These are phyloP conservation scores for Cynocephalus volans DNA, from an alignment of 2,113 vertebrate species.

Conservation along the genomic window DNA sequence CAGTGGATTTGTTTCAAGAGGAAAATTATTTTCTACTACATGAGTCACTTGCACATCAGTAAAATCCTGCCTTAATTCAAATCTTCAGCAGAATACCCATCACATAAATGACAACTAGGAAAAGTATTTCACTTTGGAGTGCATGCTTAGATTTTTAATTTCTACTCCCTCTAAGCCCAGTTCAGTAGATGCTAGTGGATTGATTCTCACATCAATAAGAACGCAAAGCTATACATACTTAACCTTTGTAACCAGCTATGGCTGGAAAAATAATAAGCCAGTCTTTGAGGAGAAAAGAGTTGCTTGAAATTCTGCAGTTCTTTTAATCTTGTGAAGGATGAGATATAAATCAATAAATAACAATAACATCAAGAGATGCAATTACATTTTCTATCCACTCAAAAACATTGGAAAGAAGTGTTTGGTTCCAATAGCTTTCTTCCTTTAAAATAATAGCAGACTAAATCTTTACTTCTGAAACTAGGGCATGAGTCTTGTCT, in stretches of 20 bases:
- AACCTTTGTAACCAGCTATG: constrained; percentile 73
- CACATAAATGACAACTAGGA: constrained; percentile 58
- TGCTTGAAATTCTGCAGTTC: constrained; percentile 69
- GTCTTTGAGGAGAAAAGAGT: constrained; percentile 60
- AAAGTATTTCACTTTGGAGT: constrained; percentile 59
- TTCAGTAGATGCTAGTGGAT: constrained; percentile 57
- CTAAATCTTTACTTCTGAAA: constrained; percentile 61
- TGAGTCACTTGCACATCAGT: constrained; percentile 3
- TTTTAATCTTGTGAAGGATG: constrained; percentile 78
- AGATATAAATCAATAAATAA: constrained; percentile 82
- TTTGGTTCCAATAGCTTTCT: constrained; percentile 57
- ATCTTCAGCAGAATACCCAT: constrained; percentile 61
- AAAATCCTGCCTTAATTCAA: constrained; percentile 68
- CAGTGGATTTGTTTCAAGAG: constrained; percentile 53
- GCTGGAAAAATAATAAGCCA: constrained; percentile 74
- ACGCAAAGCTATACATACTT: constrained; percentile 71
- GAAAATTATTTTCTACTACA: constrained; percentile 70
- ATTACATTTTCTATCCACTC: constrained; percentile 78
- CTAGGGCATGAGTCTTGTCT: neutral
- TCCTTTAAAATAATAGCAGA: constrained; percentile 59
- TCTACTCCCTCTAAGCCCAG: constrained; percentile 69
- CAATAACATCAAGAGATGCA: constrained; percentile 75
- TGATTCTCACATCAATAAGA: constrained; percentile 81
- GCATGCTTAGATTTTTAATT: constrained; percentile 67
- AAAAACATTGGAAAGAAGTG: constrained; percentile 63